Percentiles rank a stretch among this genome's conserved stretches.
Conservation (phyloP, 2,113 vertebrate genomes). For the Pomatorhinus ruficollis region DNA sequence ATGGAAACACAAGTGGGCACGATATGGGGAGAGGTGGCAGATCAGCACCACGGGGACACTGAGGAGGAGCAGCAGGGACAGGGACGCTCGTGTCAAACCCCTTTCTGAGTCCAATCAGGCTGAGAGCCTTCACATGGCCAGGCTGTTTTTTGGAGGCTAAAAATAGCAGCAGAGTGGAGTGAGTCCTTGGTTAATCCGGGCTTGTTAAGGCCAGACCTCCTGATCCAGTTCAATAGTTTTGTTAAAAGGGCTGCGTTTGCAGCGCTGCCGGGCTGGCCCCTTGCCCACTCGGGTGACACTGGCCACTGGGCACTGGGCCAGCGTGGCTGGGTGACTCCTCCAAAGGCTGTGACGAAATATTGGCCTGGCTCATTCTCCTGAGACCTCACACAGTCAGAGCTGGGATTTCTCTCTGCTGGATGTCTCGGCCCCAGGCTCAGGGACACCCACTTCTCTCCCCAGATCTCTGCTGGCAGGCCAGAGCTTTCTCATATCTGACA, state of each 20-base stretch:
- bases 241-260: neutral
- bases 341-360: neutral
- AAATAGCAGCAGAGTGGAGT: neutral
- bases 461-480: neutral
- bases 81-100: accelerated
- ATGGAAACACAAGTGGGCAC: neutral
- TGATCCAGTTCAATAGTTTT: neutral
- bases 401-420: neutral
- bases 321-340: neutral
- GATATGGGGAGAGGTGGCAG: neutral
- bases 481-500: neutral
- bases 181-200: neutral
- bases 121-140: neutral
- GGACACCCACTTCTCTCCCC: neutral
- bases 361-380: neutral
- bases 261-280: neutral
- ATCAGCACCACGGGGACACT: accelerated
- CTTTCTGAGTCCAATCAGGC: neutral
- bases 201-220: neutral
- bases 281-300: slow-evolving; percentile 5
- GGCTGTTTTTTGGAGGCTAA: neutral
- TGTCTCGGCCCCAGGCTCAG: neutral
- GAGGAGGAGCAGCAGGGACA: neutral
- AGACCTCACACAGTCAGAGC: neutral
- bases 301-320: slow-evolving; percentile 20